Conservation (phyloP, 2,113 vertebrate species). For the Barbus barbus region DNA sequence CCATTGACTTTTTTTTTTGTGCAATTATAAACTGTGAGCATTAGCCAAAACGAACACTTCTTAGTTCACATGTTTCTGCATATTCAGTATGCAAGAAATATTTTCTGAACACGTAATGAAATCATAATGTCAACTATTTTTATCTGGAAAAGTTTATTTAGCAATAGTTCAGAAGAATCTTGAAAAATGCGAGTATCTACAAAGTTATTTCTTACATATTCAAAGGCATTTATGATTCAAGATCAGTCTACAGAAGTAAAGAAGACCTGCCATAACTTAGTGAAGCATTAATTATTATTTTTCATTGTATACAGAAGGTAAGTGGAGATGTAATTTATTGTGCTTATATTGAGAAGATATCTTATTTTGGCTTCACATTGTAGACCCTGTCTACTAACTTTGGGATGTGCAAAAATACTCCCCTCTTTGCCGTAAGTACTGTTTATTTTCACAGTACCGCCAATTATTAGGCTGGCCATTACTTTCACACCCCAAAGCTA, state of each 20-base stretch:
- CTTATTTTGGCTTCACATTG: background rate
- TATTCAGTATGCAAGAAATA: background rate
- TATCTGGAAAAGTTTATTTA: background rate
- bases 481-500: background rate
- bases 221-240: background rate
- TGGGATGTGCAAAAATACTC: background rate
- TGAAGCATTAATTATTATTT: background rate
- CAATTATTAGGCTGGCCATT: background rate
- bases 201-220: background rate
- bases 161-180: background rate
- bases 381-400: constrained; percentile 12
- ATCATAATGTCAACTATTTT: background rate
- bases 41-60: background rate
- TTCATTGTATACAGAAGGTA: background rate
- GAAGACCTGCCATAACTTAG: background rate
- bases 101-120: background rate
- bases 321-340: background rate
- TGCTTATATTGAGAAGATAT: constrained; percentile 12
- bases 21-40: background rate
- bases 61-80: background rate
- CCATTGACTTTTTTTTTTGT: background rate
- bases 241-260: background rate
- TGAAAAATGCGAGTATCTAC: background rate
- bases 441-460: background rate
- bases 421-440: background rate